Percentiles rank a stretch among this genome's conserved stretches.
These are phyloP conservation scores for Micrasema minimum DNA, from an alignment of 1,140 invertebrate species.

Conservation along the genomic window DNA sequence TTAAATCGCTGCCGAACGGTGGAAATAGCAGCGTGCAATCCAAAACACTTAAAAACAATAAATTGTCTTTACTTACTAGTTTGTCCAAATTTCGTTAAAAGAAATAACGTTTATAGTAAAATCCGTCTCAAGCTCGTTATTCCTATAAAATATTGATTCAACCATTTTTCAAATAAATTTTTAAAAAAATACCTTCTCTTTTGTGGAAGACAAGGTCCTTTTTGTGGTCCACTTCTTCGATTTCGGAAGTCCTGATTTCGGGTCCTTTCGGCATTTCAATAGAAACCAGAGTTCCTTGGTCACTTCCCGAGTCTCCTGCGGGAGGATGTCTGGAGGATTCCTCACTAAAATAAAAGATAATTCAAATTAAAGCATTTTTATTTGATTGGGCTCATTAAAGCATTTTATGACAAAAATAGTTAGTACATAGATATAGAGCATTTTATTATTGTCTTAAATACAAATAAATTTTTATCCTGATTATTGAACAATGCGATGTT, in stretches of 20 bases:
- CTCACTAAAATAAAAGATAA: conserved; percentile 28
- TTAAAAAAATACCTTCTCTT: conserved; percentile 9
- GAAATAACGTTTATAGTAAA: no score
- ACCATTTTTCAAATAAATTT: background rate
- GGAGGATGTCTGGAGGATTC: conserved; percentile 42
- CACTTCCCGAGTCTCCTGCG: conserved; percentile 42
- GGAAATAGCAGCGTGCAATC: no score
- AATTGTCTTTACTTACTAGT: no score
- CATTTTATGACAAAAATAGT: background rate
- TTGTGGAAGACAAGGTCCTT: conserved; percentile 1
- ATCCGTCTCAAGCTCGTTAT: no score
- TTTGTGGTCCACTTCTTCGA: background rate
- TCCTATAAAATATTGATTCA: no score
- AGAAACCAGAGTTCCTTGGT: conserved; percentile 29
- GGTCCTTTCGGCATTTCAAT: conserved; percentile 19
- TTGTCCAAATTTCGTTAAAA: no score
- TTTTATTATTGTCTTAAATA: background rate
- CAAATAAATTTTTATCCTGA: no score
- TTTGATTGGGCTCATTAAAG: background rate
- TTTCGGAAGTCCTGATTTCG: background rate
- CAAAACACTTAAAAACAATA: no score
- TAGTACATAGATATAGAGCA: background rate
- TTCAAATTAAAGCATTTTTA: background rate
- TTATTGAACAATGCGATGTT: no score
- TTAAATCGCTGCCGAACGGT: no score